Evolutionary conservation across 2,888 invertebrate genomes (phyloP), one percentile per base, ranked within the genome.

Genomic region (Eristalinus sepulchralis): DNA sequence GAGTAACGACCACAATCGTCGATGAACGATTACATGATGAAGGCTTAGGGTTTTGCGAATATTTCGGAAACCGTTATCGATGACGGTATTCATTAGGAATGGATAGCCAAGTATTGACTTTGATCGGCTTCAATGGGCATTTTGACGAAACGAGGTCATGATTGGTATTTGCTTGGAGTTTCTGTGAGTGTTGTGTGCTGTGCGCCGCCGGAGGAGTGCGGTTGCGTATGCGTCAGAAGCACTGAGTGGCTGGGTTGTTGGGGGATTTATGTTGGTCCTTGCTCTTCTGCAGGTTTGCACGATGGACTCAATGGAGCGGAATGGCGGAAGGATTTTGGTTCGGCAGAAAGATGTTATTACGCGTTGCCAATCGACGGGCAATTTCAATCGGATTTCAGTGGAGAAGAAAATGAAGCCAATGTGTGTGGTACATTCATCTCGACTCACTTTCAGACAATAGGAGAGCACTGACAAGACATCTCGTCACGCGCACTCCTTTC

Each of bases 21-120:
- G 60, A 67, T 67, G 47, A 60, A 67, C 66, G 75, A 66, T 66
- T 59, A 59, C 57, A 47, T 66, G 75, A 60, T 31, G 64, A 73
- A 27, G 75, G 75, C 36, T 57, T 33, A 22, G 33, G 55, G 47
- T 64, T 34, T 17, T 34, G 53, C 13, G 55, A 34, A 17, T 55
- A 36, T 64, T 64, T 55, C n/a, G 9, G 20, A 53, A 62, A 62
- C 33, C 27, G 6, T 47, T 60, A 47, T 47, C 31, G 39, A 39
- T 60, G 71, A 33, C 33, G 24, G 22, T 33, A 53, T 24, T 71
- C 11, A 53, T 27, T 59, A 60, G 59, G 47, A 47, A 72, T 62
- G n/a, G 33, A 53, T 34, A 34, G 47, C 53, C 10, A 1, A 11
- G 47, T 1, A 24, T 53, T 66, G 66, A 27, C 20, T 20, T 60